Evolutionary conservation across 2,797 vertebrate species (phyloP).

Genomic region (Telmatherina bonti): DNA sequence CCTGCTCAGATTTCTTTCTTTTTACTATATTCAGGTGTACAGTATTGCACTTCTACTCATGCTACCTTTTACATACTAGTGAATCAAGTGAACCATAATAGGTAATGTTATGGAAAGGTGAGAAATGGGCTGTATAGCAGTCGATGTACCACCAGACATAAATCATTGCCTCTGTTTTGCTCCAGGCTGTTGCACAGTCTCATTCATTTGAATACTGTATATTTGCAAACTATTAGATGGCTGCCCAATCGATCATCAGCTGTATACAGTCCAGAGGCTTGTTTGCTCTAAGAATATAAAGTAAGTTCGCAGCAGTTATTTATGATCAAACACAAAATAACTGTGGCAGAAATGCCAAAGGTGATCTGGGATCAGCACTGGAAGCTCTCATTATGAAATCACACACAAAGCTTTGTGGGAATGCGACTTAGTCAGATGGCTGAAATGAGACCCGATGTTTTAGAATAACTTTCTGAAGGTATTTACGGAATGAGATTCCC

Average conservation of each 20-base stretch:
- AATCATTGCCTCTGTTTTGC: constrained; percentile 72
- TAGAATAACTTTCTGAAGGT: constrained; percentile 47
- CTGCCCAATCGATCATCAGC: constrained; percentile 71
- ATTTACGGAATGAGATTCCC: constrained; percentile 58
- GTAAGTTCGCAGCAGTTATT: constrained; percentile 59
- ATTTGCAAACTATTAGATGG: constrained; percentile 71
- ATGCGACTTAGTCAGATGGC: constrained; percentile 50
- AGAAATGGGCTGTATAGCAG: constrained; percentile 71
- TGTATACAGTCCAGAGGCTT: constrained; percentile 64
- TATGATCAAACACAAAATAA: constrained; percentile 62
- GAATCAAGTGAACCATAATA: constrained; percentile 44
- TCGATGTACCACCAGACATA: constrained; percentile 69
- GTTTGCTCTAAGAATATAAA: constrained; percentile 74
- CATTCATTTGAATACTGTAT: constrained; percentile 78
- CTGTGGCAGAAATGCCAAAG: constrained; percentile 67
- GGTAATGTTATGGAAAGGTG: constrained; percentile 67
- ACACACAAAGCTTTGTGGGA: constrained; percentile 47
- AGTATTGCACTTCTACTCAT: constrained; percentile 6
- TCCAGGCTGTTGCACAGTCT: constrained; percentile 71
- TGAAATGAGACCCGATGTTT: constrained; percentile 35
- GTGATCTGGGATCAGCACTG: constrained; percentile 62
- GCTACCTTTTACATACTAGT: constrained; percentile 23
- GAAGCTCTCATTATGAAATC: constrained; percentile 61
- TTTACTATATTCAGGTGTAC: constrained; percentile 8
- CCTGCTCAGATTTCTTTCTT: neutral